These are phyloP conservation scores for Plecturocebus donacophilus DNA, from an alignment of 2,113 vertebrate genomes.

Conservation along the genomic window DNA sequence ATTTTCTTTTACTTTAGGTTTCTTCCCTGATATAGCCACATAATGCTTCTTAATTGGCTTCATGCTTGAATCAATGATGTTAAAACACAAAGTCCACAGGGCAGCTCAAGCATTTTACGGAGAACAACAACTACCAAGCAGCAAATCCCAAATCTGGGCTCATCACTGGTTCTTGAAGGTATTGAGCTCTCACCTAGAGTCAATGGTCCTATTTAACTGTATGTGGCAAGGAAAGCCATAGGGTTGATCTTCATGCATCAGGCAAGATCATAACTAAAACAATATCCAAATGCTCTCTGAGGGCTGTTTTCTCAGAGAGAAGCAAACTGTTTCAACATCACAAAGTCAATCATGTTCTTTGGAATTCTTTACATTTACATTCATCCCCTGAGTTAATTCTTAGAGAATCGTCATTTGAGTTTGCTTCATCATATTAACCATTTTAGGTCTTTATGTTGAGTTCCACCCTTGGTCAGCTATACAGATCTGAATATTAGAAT, in stretches of 20 bases:
- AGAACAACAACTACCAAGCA: neutral
- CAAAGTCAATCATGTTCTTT: neutral
- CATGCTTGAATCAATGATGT: conserved; percentile 39
- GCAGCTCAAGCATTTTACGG: neutral
- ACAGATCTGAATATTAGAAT: neutral
- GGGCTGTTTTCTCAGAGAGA: neutral
- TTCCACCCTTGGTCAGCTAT: neutral
- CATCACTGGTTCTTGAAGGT: neutral
- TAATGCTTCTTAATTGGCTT: conserved; percentile 34
- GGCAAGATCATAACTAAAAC: neutral
- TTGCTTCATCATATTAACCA: neutral
- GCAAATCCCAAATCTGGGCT: neutral
- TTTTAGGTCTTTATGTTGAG: neutral
- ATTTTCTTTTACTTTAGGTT: neutral
- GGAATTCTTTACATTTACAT: neutral
- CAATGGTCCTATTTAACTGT: neutral
- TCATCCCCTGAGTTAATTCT: neutral
- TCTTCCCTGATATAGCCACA: neutral
- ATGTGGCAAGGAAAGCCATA: neutral
- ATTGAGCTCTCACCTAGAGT: neutral
- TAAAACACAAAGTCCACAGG: neutral
- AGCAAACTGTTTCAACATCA: neutral
- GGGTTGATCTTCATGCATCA: neutral
- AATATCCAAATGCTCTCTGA: neutral
- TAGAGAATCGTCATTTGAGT: neutral